Evolutionary conservation across 2,797 vertebrate species (phyloP), one percentile per base, ranked within the genome.

Genomic region (Alectoris magna): DNA sequence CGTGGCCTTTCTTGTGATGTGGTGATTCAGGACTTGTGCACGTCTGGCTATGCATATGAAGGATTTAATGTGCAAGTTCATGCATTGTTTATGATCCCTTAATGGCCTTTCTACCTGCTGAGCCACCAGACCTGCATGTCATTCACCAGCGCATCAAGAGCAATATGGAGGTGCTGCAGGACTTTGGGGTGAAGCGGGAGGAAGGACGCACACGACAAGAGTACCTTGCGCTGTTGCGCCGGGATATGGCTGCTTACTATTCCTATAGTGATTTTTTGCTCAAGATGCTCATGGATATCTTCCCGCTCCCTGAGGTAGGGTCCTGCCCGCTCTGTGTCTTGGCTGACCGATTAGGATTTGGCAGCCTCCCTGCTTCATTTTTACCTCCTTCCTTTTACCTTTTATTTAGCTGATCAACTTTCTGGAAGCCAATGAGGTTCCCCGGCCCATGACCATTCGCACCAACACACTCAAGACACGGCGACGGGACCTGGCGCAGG

Each of bases 401-500:
- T 62, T 43, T 69, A 10, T 53, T 6, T 70, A 99, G 99, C 94
- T 99, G 88, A 96, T 99, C 34, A 99, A 99, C 83, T 99, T 99
- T 91, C 97, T 99, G 43, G 99, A 99, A 96, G 98, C 99, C 38
- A 99, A 99, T 64, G 99, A 99, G 97, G 98, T 99, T 84, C 99
- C 99, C 2, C 98, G 99, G 88, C 99, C 99, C 0, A 97, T 99
- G 89, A 99, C 99, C 16, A 99, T 99, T 88, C 97, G 99, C 88
- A 99, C 99, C 75, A 99, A 99, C 94, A 99, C 99, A 0, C 97
- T 99, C 82, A 99, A 99, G 97, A 98, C 99, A 0, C 98, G 99
- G 73, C 98, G 99, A 56, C 97, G 99, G 85, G 99, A 99, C 96
- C 98, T 99, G 90, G 99, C 99, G 0, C 99, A 99, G 98, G 99